phyloP scores from a whole-genome alignment of 2,797 vertebrate species.

The Mormyrops boulengeri region DNA sequence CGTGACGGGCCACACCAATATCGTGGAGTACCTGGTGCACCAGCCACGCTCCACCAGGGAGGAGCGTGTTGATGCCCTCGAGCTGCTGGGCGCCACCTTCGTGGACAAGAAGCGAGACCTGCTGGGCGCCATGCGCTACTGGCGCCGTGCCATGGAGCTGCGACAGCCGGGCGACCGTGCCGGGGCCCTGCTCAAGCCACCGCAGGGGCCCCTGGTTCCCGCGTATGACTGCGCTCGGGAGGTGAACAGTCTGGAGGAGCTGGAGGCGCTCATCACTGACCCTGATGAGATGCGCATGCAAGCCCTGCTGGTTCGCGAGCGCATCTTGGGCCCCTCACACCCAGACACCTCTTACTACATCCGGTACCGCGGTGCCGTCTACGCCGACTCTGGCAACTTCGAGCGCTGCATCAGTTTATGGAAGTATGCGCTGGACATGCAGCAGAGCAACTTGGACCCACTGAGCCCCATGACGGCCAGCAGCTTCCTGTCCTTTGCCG shows the following conservation, averaged over 20 bases:
- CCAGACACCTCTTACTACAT: constrained; percentile 96
- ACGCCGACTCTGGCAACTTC: constrained; percentile 90
- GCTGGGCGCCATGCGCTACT: constrained; percentile 82
- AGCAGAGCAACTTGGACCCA: constrained; percentile 88
- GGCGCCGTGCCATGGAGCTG: constrained; percentile 87
- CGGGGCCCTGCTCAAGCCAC: constrained; percentile 65
- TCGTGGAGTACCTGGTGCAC: constrained; percentile 89
- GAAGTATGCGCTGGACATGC: constrained; percentile 96
- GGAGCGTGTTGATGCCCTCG: constrained; percentile 78
- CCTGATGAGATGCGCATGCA: constrained; percentile 97
- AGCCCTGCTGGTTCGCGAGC: constrained; percentile 82
- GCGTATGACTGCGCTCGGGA: constrained; percentile 85
- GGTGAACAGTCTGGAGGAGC: constrained; percentile 72
- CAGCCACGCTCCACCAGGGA: constrained; percentile 63
- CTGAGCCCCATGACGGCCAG: constrained; percentile 95
- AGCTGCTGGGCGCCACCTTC: constrained; percentile 86
- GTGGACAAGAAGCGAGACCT: constrained; percentile 94
- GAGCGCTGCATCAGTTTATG: constrained; percentile 90
- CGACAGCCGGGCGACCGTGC: constrained; percentile 67
- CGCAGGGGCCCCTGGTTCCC: constrained; percentile 72
- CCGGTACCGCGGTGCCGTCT: constrained; percentile 87
- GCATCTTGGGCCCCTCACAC: constrained; percentile 87
- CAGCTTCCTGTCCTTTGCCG: constrained; percentile 91
- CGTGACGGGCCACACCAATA: constrained; percentile 91
- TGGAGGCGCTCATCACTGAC: constrained; percentile 87